Conservation (phyloP, 2,888 invertebrate species). For the Elysia crispata region DNA sequence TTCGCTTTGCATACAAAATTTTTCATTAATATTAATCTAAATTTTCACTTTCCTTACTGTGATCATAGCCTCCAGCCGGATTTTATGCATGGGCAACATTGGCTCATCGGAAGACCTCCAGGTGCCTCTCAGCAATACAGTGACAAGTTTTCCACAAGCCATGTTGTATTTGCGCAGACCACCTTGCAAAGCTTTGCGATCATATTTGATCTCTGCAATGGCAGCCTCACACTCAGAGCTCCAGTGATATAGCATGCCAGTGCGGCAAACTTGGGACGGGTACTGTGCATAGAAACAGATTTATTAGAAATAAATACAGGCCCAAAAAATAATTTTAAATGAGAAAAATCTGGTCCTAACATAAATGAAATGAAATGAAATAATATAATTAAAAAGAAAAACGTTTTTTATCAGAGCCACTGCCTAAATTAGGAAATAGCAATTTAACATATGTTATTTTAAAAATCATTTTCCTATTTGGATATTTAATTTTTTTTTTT, state of each 20-base stretch:
- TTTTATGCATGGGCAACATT: conserved; percentile 71
- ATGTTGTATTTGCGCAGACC: conserved; percentile 71
- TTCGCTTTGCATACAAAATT: no score
- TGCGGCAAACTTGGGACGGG: conserved; percentile 75
- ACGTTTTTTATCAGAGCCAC: no score
- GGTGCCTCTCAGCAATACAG: conserved; percentile 64
- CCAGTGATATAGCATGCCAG: conserved; percentile 76
- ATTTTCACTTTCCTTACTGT: conserved; percentile 64
- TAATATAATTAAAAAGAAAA: no score
- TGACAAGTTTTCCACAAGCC: conserved; percentile 67
- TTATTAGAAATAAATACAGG: no score
- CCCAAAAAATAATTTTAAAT: no score
- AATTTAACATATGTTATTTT: no score
- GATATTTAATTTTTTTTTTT: background rate
- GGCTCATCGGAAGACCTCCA: conserved; percentile 72
- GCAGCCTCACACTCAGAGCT: conserved; percentile 76
- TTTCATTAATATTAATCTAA: background rate
- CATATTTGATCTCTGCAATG: conserved; percentile 74
- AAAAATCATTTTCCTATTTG: background rate
- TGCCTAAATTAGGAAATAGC: no score
- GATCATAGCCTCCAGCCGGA: conserved; percentile 75
- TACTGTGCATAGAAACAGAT: conserved; percentile 65
- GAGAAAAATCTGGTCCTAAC: no score
- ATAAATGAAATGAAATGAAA: no score
- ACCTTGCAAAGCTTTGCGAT: conserved; percentile 74